Base-by-base conservation (phyloP, 2,797 vertebrate species). In the Poeciliopsis infans region DNA sequence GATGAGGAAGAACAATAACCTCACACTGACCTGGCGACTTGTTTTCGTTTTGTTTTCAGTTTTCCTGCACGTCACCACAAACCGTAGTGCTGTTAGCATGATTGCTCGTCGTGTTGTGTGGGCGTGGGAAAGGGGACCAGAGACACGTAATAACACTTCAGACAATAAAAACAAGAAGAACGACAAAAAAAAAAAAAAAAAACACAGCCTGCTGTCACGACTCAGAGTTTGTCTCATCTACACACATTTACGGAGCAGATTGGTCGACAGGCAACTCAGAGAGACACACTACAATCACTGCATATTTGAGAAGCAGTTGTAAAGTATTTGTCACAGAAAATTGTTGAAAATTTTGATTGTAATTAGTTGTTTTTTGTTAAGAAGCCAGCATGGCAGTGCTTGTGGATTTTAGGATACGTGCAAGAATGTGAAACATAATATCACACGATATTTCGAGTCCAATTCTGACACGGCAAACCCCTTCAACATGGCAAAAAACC, bases 371-470 rank as follows among this genome's bases (percentile, higher is more conserved):
- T 31, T 20, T 66, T 59, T 51, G 8, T 75, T 72, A 79, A 85
- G 83, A 90, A 90, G 92, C 91, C 89, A 78, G 81, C 85, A 87
- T 90, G 93, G 91, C 93, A 94, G 92, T 92, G 92, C 82, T 92
- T 86, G 87, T 90, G 87, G 85, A 84, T 53, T 85, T 86, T 57
- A 82, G 61, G 75, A 88, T 87, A 87, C 45, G 76, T 85, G 85
- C 78, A 79, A 74, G 90, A 79, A 80, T 68, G 78, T 82, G 70
- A 89, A 83, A 88, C 83, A 77, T 75, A 72, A 71, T 79, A 76
- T 87, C 83, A 84, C 80, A 87, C 76, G 81, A 88, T 82, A 85
- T 85, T 83, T 84, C 18, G 69, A 89, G 80, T 91, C 83, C 77
- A 83, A 90, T 90, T 87, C 79, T 59, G 86, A 91, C 88, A 88